A percentile compares a stretch with the other conserved stretches of the same genome.
Conservation (phyloP, 1,140 invertebrate genomes). For the Eciton burchellii region DNA sequence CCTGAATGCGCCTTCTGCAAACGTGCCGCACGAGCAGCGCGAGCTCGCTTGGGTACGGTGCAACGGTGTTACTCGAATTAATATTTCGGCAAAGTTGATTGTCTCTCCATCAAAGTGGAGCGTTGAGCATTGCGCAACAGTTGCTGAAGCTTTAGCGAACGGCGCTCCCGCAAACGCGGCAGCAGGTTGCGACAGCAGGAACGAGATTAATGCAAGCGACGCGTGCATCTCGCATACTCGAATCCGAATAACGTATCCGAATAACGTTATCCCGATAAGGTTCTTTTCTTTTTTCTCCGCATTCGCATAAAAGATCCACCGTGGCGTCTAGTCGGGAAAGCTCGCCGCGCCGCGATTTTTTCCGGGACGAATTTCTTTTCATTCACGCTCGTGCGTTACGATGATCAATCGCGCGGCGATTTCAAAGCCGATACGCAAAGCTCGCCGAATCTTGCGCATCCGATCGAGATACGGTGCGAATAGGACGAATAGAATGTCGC, state of each 20-base stretch:
- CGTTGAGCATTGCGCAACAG: background rate
- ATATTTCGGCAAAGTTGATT: slow-evolving; percentile 15
- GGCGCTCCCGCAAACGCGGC: background rate
- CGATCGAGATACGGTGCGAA: slow-evolving; percentile 12
- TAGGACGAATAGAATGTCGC: slow-evolving; percentile 12
- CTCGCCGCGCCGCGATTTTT: background rate
- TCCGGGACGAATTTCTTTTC: background rate
- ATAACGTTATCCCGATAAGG: too few species aligned
- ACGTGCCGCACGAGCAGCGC: background rate
- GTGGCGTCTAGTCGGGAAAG: too few species aligned
- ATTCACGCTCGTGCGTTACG: slow-evolving; percentile 10
- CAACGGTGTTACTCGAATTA: background rate
- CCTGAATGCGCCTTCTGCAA: background rate
- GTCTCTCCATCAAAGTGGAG: background rate
- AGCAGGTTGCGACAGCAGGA: background rate
- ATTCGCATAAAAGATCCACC: background rate
- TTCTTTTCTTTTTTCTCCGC: background rate
- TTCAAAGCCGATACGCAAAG: background rate
- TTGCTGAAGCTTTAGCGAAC: slow-evolving; percentile 2
- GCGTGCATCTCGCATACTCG: background rate
- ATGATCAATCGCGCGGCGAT: slow-evolving; percentile 1
- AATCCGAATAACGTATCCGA: too few species aligned
- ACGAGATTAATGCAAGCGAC: background rate
- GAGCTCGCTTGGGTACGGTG: background rate
- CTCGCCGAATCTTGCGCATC: background rate